A percentile compares a stretch with the other conserved stretches of the same genome.
phyloP scores from a whole-genome alignment of 2,113 vertebrate species.

The Pseudorectes ferrugineus region DNA sequence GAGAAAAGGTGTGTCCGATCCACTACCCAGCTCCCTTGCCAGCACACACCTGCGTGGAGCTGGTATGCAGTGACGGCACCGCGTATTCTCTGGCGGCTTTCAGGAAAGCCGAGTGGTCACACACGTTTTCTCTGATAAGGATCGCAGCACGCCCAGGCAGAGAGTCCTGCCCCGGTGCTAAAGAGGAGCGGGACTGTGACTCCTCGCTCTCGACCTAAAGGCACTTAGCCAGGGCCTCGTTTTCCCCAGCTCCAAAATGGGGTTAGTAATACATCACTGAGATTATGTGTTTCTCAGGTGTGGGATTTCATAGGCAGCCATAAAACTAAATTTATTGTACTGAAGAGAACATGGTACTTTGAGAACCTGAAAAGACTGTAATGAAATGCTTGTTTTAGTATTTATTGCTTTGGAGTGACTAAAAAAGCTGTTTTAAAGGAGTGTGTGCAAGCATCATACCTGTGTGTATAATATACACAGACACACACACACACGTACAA shows the following conservation, averaged over 20 bases:
- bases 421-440: neutral
- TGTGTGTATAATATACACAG: neutral
- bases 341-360: neutral
- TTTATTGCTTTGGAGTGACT: neutral
- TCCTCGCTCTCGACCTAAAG: neutral
- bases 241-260: neutral
- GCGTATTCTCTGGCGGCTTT: neutral
- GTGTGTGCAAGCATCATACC: neutral
- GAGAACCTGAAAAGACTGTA: neutral
- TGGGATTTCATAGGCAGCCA: neutral
- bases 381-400: neutral
- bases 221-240: neutral
- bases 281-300: neutral
- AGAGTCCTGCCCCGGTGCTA: neutral
- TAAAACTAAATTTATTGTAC: neutral
- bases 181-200: neutral
- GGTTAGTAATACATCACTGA: neutral
- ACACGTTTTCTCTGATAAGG: neutral
- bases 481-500: neutral
- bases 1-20: conserved; percentile 17
- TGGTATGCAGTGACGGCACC: neutral
- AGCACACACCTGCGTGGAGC: neutral
- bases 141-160: neutral
- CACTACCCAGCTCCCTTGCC: neutral
- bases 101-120: neutral